Evolutionary conservation across 2,113 vertebrate species (phyloP), one percentile per base, ranked within the genome.

Genomic region (Myotis brandtii): DNA sequence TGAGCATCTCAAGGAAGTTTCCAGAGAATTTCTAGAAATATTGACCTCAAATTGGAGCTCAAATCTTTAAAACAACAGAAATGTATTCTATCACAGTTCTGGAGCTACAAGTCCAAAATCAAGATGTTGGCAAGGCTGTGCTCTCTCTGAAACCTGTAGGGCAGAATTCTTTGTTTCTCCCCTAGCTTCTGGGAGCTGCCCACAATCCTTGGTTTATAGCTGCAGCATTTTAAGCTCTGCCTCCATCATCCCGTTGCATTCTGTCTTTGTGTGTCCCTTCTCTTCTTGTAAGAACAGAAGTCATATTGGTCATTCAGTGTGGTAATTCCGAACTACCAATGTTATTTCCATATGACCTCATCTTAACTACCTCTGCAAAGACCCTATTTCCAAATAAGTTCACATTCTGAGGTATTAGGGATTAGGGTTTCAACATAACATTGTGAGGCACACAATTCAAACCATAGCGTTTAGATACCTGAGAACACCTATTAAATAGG

Each of bases 1-100:
- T 73, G 81, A 96, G 86, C 34, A 81, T 70, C 82, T 86, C 40
- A 27, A 48, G 81, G 54, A 25, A 27, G 6, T 91, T 84, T 93
- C 34, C 27, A 16, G 46, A 37, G 11, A 72, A 52, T 69, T 86
- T 92, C 8, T 27, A 64, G 79, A 96, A 92, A 64, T 70, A 92
- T 34, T 50, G 40, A 75, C 25, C 5, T 59, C 10, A 81, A 93
- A 81, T 5, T 72, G 34, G 14, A 76, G 25, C 34, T 86, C 37
- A 77, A 73, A 88, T 56, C 25, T 84, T 82, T 50, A 79, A 82
- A 85, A 87, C 37, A 88, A 3, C 23, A 52, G 32, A 34, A 76
- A 54, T 76, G 25, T 79, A 80, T 86, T 93, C 17, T 82, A 4
- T 81, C 12, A 25, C 21, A 86, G 34, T 48, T 93, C 50, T 86